Percentiles rank a stretch among this genome's conserved stretches.
phyloP scores from a whole-genome alignment of 2,888 invertebrate genomes.

The Crocallis elinguaria region DNA sequence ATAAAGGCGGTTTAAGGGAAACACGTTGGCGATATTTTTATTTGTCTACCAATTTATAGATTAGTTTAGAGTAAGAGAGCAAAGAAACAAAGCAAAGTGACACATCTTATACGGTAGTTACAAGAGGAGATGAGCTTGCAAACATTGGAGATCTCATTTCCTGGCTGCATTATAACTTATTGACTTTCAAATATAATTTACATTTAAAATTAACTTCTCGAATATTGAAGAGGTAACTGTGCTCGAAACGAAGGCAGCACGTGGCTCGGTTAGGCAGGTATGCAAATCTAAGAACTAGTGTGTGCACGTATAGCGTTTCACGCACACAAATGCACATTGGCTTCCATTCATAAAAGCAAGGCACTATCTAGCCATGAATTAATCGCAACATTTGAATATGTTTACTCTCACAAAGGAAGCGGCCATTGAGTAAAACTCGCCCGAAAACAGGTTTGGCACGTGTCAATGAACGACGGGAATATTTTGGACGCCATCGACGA shows the following conservation, averaged over 20 bases:
- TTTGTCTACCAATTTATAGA: no score
- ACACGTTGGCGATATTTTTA: no score
- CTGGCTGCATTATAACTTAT: constrained; percentile 58
- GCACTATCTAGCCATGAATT: constrained; percentile 83
- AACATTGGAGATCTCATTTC: constrained; percentile 55
- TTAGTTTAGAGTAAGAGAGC: no score
- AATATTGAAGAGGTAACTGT: constrained; percentile 80
- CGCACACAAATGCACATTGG: constrained; percentile 62
- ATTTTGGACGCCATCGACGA: constrained; percentile 74
- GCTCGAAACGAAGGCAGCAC: constrained; percentile 69
- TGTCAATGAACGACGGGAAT: constrained; percentile 83
- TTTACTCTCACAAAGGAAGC: constrained; percentile 83
- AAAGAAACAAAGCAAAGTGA: constrained; percentile 7
- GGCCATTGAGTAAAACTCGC: constrained; percentile 82
- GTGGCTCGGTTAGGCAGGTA: constrained; percentile 75
- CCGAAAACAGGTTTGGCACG: constrained; percentile 82
- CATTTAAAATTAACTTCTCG: constrained; percentile 76
- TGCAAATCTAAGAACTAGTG: constrained; percentile 71
- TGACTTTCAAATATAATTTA: constrained; percentile 76
- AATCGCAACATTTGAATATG: constrained; percentile 85
- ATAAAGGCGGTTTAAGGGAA: no score
- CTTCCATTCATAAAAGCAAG: constrained; percentile 83
- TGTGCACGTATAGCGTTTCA: constrained; percentile 54
- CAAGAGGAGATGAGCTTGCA: constrained; percentile 44
- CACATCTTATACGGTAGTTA: constrained; percentile 2